Percentiles rank a stretch among this genome's conserved stretches.
Conservation (phyloP, 2,113 vertebrate species). For the Malurus cyaneus region DNA sequence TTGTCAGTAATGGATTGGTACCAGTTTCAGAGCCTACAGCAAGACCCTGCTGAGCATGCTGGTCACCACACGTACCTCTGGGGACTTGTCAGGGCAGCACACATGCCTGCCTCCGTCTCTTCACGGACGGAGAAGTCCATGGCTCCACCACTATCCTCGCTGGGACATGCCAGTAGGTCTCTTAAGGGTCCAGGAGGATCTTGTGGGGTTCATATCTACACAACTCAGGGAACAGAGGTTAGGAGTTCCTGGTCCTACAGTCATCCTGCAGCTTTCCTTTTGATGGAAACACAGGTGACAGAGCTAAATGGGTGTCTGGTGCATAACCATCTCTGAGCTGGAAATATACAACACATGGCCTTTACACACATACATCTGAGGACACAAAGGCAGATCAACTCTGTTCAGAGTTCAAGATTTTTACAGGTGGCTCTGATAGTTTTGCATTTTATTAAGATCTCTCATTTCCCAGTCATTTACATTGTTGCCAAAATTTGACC, state of each 20-base stretch:
- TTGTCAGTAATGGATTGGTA: neutral
- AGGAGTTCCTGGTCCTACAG: neutral
- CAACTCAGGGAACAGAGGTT: neutral
- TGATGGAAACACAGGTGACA: neutral
- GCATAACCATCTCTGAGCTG: neutral
- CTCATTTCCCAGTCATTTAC: conserved; percentile 2
- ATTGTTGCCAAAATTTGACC: conserved; percentile 24
- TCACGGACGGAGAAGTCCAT: rapidly evolving
- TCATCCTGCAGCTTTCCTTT: neutral
- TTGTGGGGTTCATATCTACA: neutral
- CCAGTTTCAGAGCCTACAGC: neutral
- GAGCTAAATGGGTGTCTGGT: neutral
- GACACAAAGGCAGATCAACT: neutral
- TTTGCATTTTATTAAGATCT: neutral
- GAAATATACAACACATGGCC: neutral
- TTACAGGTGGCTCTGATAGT: neutral
- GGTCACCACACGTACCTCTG: rapidly evolving
- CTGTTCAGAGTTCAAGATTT: neutral
- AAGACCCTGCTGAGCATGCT: neutral
- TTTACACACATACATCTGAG: neutral
- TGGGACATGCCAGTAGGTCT: neutral
- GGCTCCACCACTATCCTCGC: rapidly evolving
- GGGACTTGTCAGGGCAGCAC: neutral
- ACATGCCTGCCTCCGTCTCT: neutral
- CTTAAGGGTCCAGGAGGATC: neutral